Evolutionary conservation across 92 coral and sea anemone genomes (phyloP).

Genomic region (Paragorgia papillata): DNA sequence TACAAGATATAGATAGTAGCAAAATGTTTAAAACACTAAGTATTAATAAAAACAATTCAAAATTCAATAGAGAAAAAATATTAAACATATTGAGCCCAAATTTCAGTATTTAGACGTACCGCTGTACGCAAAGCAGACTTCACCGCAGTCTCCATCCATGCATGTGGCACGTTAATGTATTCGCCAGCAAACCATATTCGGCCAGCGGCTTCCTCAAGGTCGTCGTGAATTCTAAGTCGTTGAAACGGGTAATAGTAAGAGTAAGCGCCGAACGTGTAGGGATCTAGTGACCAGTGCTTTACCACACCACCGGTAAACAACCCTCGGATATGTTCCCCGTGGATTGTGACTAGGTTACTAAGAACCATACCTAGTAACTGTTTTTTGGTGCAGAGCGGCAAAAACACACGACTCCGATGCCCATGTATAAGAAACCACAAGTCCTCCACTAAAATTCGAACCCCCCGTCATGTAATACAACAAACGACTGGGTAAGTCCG

Average conservation of each 20-base stretch:
- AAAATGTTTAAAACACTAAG: no score
- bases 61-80: no score
- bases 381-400: neutral
- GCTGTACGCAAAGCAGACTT: constrained; percentile 11
- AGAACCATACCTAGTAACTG: neutral
- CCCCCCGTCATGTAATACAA: constrained; percentile 3
- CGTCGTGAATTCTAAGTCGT: neutral
- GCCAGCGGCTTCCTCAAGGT: neutral
- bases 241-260: neutral
- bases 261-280: neutral
- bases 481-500: neutral
- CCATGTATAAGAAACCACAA: neutral
- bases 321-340: neutral
- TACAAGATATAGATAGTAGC: no score
- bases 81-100: neutral
- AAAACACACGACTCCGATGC: neutral
- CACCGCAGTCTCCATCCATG: constrained; percentile 1
- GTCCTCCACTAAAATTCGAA: neutral
- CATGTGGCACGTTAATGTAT: constrained; percentile 1
- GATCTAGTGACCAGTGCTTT: neutral
- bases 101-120: neutral
- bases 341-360: neutral
- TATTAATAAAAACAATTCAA: no score
- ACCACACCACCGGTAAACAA: neutral
- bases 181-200: constrained; percentile 11